These are phyloP conservation scores for Papilio demoleus DNA, from an alignment of 2,888 invertebrate species.

Conservation along the genomic window DNA sequence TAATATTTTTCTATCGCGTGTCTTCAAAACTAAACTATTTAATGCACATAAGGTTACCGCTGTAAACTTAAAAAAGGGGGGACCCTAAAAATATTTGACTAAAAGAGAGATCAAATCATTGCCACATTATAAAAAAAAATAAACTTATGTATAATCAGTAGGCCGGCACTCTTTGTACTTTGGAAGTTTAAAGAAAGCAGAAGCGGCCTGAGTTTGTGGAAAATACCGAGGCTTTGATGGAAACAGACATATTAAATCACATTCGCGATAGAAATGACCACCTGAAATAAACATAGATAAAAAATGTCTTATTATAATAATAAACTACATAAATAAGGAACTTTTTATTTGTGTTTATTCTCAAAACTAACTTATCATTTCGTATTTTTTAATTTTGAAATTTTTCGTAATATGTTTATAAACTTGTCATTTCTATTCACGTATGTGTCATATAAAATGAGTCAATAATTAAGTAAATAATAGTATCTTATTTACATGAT, in stretches of 20 bases:
- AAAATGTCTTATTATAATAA: not conserved
- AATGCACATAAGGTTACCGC: conserved; percentile 75
- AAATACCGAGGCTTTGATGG: conserved; percentile 1
- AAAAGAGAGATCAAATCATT: conserved; percentile 89
- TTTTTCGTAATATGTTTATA: not conserved
- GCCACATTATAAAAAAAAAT: conserved; percentile 80
- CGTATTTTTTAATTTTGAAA: not conserved
- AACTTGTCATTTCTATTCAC: conserved; percentile 26
- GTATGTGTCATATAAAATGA: not conserved
- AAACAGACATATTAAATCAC: conserved; percentile 11
- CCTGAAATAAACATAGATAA: not conserved
- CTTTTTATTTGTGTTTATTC: too few relatives aligned
- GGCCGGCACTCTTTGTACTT: conserved; percentile 74
- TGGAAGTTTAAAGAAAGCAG: conserved; percentile 59
- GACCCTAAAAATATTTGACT: conserved; percentile 86
- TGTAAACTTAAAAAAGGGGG: conserved; percentile 61
- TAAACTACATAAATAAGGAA: too few relatives aligned
- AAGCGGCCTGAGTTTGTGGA: conserved; percentile 33
- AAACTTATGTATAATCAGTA: conserved; percentile 62
- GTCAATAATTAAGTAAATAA: not conserved
- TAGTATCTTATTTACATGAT: conserved; percentile 2
- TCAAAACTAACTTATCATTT: too few relatives aligned
- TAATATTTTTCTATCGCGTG: conserved; percentile 81
- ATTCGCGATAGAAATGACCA: conserved; percentile 33
- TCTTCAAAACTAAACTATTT: conserved; percentile 81